Conservation (phyloP, 2,797 vertebrate genomes). For the Notolabrus celidotus region DNA sequence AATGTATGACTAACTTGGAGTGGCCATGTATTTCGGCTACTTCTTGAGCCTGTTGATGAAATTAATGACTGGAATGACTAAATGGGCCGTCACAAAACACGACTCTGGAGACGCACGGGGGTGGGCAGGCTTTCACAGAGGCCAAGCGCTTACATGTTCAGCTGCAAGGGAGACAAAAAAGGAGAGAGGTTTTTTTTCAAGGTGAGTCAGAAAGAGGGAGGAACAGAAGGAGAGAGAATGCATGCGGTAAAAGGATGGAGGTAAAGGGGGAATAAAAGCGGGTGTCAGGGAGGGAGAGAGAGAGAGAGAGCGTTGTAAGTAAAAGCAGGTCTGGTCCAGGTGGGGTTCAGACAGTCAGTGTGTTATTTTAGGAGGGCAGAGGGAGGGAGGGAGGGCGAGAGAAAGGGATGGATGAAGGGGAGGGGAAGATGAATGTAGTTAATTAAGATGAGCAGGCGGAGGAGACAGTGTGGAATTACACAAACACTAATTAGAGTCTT, state of each 20-base stretch:
- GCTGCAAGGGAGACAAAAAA: constrained; percentile 46
- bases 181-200: constrained; percentile 39
- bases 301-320: constrained; percentile 60
- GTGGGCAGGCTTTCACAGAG: constrained; percentile 57
- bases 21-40: constrained; percentile 43
- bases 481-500: constrained; percentile 91
- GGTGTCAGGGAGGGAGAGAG: constrained; percentile 15
- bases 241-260: constrained; percentile 28
- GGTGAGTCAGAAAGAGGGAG: constrained; percentile 37
- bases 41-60: constrained; percentile 73
- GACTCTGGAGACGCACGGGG: constrained; percentile 62
- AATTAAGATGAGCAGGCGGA: constrained; percentile 90
- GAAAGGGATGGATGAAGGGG: constrained; percentile 81
- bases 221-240: constrained; percentile 22
- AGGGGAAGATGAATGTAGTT: constrained; percentile 90
- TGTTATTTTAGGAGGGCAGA: constrained; percentile 88
- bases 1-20: constrained; percentile 55
- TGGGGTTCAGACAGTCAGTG: constrained; percentile 84
- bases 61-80: constrained; percentile 74
- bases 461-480: constrained; percentile 91
- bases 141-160: constrained; percentile 56
- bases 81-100: constrained; percentile 69
- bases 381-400: constrained; percentile 61
- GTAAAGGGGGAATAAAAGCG: constrained; percentile 21
- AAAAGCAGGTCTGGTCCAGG: constrained; percentile 88